Percentiles rank a stretch among this genome's conserved stretches.
phyloP scores from a whole-genome alignment of 1,140 invertebrate genomes.

The Harpegnathos saltator region DNA sequence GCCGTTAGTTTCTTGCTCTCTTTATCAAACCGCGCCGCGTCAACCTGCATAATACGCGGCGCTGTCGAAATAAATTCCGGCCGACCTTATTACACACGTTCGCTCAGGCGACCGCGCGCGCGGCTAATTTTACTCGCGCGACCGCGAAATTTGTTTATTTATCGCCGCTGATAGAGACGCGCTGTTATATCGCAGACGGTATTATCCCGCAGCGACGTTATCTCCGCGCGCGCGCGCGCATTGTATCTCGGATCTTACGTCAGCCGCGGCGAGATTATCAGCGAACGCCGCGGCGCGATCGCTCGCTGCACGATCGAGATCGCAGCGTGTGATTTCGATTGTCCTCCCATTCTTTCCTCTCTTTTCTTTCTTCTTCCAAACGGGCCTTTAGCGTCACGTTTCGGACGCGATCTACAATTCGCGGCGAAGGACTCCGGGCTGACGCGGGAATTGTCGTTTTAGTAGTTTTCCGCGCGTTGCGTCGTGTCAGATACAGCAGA shows the following conservation, averaged over 20 bases:
- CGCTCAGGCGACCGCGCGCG: not conserved
- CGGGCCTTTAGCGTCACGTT: too few relatives aligned
- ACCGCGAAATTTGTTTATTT: conserved; percentile 32
- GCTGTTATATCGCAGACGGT: not conserved
- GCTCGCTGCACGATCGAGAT: too few relatives aligned
- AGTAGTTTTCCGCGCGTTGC: too few relatives aligned
- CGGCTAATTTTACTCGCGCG: conserved; percentile 38
- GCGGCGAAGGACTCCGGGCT: too few relatives aligned
- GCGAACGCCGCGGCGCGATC: not conserved
- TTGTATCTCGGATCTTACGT: conserved; percentile 8
- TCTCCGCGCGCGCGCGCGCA: not conserved
- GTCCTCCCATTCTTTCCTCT: too few relatives aligned
- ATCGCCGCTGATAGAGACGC: conserved; percentile 9
- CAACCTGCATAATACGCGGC: conserved; percentile 54
- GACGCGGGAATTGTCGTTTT: too few relatives aligned
- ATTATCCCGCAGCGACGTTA: not conserved
- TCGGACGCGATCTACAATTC: too few relatives aligned
- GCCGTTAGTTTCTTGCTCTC: conserved; percentile 57
- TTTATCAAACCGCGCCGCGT: conserved; percentile 57
- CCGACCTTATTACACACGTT: conserved; percentile 50
- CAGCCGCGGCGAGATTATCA: not conserved
- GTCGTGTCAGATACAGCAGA: too few relatives aligned
- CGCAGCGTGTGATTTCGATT: too few relatives aligned
- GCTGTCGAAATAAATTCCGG: conserved; percentile 58
- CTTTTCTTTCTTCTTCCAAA: too few relatives aligned